Evolutionary conservation across 2,888 invertebrate species (phyloP).

Genomic region (Phlogophora meticulosa): DNA sequence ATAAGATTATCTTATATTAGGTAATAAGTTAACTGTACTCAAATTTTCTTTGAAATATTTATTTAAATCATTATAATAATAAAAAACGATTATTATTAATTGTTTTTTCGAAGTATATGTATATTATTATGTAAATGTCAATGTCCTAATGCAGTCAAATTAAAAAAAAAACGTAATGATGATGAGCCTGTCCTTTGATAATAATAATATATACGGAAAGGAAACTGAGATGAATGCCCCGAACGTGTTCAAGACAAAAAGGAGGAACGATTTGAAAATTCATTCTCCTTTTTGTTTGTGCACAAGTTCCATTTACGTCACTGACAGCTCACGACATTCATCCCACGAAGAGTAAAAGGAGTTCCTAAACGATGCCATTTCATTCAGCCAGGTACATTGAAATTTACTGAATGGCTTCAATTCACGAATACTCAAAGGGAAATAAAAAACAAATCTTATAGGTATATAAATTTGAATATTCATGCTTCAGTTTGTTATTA

Average conservation of each 20-base stretch:
- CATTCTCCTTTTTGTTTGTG: not conserved
- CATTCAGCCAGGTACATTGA: constrained; percentile 14
- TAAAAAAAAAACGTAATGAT: constrained; percentile 2
- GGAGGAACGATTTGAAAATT: not conserved
- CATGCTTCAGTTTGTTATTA: constrained; percentile 8
- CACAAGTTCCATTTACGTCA: constrained; percentile 9
- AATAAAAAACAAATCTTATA: not conserved
- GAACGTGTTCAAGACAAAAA: constrained; percentile 28
- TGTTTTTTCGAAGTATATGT: too few relatives aligned
- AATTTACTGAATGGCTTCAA: constrained; percentile 16
- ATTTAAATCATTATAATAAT: not conserved
- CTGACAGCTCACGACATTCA: constrained; percentile 10
- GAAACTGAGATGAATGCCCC: constrained; percentile 19
- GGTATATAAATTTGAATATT: constrained; percentile 11
- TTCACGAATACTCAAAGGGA: not conserved
- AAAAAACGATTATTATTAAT: not conserved
- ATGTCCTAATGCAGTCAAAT: too few relatives aligned
- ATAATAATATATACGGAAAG: not conserved
- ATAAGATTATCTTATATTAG: constrained; percentile 11
- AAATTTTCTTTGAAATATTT: not conserved
- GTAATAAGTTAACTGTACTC: not conserved
- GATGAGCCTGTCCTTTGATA: not conserved
- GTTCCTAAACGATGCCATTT: constrained; percentile 14
- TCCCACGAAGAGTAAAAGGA: not conserved
- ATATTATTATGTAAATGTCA: too few relatives aligned